Conservation (phyloP, 2,888 invertebrate genomes). For the Glyphotaelius pellucidus region DNA sequence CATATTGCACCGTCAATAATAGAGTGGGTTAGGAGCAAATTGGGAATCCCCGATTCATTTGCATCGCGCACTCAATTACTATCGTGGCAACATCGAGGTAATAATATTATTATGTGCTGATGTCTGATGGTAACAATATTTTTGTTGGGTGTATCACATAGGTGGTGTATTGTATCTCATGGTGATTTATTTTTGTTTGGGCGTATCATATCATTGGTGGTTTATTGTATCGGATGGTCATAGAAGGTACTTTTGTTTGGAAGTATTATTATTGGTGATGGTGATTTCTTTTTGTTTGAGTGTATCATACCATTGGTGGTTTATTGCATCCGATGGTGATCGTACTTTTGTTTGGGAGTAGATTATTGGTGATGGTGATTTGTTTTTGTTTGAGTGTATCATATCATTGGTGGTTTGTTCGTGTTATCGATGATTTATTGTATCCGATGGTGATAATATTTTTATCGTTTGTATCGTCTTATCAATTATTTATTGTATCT, state of each 20-base stretch:
- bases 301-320: too few relatives aligned
- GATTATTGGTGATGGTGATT: background rate
- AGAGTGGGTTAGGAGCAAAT: conserved; percentile 43
- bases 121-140: background rate
- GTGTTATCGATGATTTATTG: too few relatives aligned
- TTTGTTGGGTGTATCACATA: too few relatives aligned
- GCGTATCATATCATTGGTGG: too few relatives aligned
- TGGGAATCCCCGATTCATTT: conserved; percentile 57
- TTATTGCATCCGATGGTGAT: too few relatives aligned
- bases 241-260: background rate
- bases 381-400: background rate
- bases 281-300: too few relatives aligned
- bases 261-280: background rate
- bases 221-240: background rate
- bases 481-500: too few relatives aligned
- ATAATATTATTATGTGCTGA: background rate
- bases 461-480: too few relatives aligned
- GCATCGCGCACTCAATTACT: conserved; percentile 46
- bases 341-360: too few relatives aligned
- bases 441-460: too few relatives aligned
- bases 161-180: too few relatives aligned
- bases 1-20: conserved; percentile 61
- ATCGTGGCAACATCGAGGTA: background rate
- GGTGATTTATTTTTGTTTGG: background rate
- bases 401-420: too few relatives aligned